These are phyloP conservation scores for Drosophila vallismaia DNA, from an alignment of 2,888 invertebrate species.

Conservation along the genomic window DNA sequence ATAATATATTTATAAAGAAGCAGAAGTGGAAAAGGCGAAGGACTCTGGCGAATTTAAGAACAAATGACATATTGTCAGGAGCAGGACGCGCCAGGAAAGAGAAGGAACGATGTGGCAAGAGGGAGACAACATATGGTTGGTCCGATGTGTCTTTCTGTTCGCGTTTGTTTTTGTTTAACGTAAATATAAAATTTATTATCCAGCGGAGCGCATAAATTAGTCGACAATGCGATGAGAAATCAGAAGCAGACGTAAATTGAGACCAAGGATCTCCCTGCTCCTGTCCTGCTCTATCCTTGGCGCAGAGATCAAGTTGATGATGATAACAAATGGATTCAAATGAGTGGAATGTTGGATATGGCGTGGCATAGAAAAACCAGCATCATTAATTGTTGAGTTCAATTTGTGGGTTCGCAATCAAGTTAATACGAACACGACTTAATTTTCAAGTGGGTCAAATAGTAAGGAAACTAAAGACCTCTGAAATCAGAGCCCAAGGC, in stretches of 20 bases:
- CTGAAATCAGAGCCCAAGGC: not conserved
- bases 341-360: conserved; percentile 45
- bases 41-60: conserved; percentile 60
- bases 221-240: conserved; percentile 49
- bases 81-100: conserved; percentile 41
- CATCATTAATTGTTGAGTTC: conserved; percentile 37
- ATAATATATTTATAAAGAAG: conserved; percentile 49
- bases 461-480: too few species aligned
- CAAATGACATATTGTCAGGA: conserved; percentile 77
- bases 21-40: conserved; percentile 45
- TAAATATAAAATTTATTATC: conserved; percentile 79
- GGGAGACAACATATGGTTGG: conserved; percentile 23
- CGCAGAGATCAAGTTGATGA: conserved; percentile 33
- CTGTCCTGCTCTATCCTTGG: not conserved
- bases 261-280: conserved; percentile 8
- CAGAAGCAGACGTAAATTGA: conserved; percentile 55
- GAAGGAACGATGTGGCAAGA: conserved; percentile 5
- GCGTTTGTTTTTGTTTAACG: conserved; percentile 63
- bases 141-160: conserved; percentile 34
- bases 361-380: not conserved
- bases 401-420: conserved; percentile 34
- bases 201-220: conserved; percentile 78
- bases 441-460: not conserved
- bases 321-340: conserved; percentile 48
- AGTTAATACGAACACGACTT: conserved; percentile 14